Evolutionary conservation across 1,140 invertebrate species (phyloP).

Genomic region (Spodoptera frugiperda): DNA sequence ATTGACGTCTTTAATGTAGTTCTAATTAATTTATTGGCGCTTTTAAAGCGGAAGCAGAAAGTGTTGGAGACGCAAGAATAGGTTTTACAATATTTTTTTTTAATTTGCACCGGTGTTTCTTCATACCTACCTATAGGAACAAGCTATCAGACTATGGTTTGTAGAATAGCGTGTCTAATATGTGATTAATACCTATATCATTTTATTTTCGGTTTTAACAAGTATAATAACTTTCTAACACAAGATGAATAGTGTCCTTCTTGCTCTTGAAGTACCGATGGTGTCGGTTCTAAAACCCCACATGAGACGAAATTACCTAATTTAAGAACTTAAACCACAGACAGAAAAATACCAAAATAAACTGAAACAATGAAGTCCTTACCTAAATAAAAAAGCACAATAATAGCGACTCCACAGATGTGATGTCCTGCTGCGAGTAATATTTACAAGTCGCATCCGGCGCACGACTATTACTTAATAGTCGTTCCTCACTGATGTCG

Average conservation of each 20-base stretch:
- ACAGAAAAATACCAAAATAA: not conserved
- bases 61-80: constrained; percentile 57
- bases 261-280: too few relatives aligned
- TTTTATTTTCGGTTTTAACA: too few relatives aligned
- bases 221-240: too few relatives aligned
- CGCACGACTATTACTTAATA: constrained; percentile 79
- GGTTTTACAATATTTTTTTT: not conserved
- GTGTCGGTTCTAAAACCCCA: too few relatives aligned
- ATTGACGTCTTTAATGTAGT: constrained; percentile 79
- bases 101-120: not conserved
- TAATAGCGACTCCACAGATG: constrained; percentile 52
- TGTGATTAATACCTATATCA: too few relatives aligned
- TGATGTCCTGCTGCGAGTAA: constrained; percentile 54
- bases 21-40: constrained; percentile 82
- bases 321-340: too few relatives aligned
- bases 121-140: too few relatives aligned
- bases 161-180: too few relatives aligned
- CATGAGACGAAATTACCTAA: too few relatives aligned
- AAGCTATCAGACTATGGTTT: too few relatives aligned
- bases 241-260: too few relatives aligned
- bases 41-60: constrained; percentile 71
- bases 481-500: constrained; percentile 67
- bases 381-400: not conserved
- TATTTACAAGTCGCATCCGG: constrained; percentile 81
- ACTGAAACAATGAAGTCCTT: too few relatives aligned